Conservation (phyloP, 2,113 vertebrate species). For the Salvelinus namaycush region DNA sequence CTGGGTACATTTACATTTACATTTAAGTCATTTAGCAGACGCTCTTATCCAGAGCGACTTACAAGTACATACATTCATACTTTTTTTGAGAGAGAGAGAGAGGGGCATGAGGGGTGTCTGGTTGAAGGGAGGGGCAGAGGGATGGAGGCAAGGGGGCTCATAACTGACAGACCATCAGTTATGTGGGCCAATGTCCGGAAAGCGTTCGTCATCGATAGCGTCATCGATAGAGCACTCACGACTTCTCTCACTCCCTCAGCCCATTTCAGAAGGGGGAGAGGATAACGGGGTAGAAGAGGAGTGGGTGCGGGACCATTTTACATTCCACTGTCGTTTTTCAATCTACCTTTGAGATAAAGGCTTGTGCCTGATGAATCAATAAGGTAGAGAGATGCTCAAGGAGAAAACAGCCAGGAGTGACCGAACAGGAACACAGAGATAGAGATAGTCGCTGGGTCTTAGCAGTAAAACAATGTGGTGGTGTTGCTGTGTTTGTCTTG, state of each 20-base stretch:
- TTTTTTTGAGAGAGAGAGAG: constrained; percentile 16
- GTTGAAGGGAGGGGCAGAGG: background rate
- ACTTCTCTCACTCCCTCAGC: background rate
- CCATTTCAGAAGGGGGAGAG: background rate
- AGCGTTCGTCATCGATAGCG: constrained; percentile 30
- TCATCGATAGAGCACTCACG: constrained; percentile 23
- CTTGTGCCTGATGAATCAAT: constrained; percentile 60
- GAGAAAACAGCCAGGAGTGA: constrained; percentile 48
- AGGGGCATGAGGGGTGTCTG: background rate
- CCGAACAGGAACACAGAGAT: constrained; percentile 2
- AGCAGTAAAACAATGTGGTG: constrained; percentile 35
- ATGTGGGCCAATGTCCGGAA: constrained; percentile 4
- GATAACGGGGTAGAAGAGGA: constrained; percentile 15
- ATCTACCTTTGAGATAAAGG: constrained; percentile 53
- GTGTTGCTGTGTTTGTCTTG: background rate
- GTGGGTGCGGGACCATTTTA: constrained; percentile 29
- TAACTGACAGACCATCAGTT: constrained; percentile 27
- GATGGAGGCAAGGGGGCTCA: background rate
- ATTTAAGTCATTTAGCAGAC: no score
- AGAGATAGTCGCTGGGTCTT: constrained; percentile 29
- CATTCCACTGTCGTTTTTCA: constrained; percentile 51
- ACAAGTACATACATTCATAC: no score
- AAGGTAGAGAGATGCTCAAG: constrained; percentile 41
- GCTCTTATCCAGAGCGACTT: no score
- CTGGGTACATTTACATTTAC: no score